These are phyloP conservation scores for Megaptera novaeangliae DNA, from an alignment of 2,113 vertebrate genomes.

Conservation along the genomic window DNA sequence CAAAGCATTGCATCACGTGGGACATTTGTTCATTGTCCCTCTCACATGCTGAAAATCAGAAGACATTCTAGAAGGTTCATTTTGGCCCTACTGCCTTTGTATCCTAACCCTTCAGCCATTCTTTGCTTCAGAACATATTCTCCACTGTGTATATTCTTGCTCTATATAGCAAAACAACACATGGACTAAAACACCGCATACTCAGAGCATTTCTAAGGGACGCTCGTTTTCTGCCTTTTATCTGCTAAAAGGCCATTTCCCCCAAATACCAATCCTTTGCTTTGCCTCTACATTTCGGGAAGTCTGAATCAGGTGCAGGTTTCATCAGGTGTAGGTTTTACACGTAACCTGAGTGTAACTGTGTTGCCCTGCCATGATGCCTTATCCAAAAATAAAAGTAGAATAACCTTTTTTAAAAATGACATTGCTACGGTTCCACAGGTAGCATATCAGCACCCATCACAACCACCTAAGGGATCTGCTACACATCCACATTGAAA, in stretches of 20 bases:
- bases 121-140: not conserved
- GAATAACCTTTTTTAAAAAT: not conserved
- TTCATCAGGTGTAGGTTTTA: not conserved
- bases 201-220: not conserved
- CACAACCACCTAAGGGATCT: not conserved
- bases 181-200: not conserved
- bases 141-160: not conserved
- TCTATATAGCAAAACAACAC: not conserved
- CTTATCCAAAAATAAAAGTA: not conserved
- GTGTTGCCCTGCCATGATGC: not conserved
- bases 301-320: not conserved
- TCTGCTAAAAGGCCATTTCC: not conserved
- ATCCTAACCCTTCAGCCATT: not conserved
- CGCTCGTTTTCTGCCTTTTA: not conserved
- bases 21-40: conserved; percentile 25
- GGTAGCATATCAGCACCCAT: not conserved
- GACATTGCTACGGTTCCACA: not conserved
- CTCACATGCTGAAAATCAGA: conserved; percentile 18
- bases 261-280: not conserved
- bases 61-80: conserved; percentile 42
- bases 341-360: not conserved
- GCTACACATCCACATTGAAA: not conserved
- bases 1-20: not conserved
- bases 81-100: not conserved
- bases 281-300: not conserved